Conservation (phyloP, 2,797 vertebrate species). For the Cyprinodon diabolis region DNA sequence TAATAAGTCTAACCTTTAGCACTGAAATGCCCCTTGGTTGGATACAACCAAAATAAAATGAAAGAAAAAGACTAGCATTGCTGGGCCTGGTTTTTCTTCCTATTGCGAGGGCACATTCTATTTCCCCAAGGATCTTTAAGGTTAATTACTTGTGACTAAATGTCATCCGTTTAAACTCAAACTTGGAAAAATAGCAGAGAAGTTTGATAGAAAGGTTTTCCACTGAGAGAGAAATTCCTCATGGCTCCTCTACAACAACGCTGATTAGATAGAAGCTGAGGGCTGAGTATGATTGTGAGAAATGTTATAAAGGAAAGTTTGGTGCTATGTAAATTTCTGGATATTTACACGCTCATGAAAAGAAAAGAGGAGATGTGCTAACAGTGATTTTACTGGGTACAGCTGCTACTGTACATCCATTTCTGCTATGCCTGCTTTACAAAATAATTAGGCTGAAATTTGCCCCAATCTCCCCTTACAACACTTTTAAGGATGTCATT, state of each 20-base stretch:
- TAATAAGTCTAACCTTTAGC: slow-evolving; percentile 45
- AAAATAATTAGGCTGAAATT: no score
- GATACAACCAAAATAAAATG: slow-evolving; percentile 25
- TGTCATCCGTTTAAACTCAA: slow-evolving; percentile 31
- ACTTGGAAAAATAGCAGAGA: slow-evolving; percentile 12
- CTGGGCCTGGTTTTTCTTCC: background rate
- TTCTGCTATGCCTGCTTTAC: background rate
- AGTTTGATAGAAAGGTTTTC: slow-evolving; percentile 5
- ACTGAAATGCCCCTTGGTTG: slow-evolving; percentile 23
- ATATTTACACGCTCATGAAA: background rate
- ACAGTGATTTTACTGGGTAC: background rate
- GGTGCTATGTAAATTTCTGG: background rate
- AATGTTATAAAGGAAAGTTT: slow-evolving; percentile 2
- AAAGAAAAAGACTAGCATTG: slow-evolving; percentile 14
- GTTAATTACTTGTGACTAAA: slow-evolving; percentile 49
- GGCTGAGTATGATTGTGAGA: background rate
- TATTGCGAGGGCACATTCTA: slow-evolving; percentile 5
- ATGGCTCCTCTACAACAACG: slow-evolving; percentile 7
- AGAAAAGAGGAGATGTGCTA: background rate
- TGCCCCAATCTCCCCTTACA: no score
- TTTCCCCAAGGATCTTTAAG: slow-evolving; percentile 15
- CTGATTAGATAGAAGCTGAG: slow-evolving; percentile 12
- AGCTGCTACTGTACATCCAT: background rate
- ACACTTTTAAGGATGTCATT: no score
- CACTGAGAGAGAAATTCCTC: slow-evolving; percentile 10